A percentile compares a stretch with the other conserved stretches of the same genome.
Conservation (phyloP, 2,797 vertebrate species). For the Kryptolebias ocellatus region DNA sequence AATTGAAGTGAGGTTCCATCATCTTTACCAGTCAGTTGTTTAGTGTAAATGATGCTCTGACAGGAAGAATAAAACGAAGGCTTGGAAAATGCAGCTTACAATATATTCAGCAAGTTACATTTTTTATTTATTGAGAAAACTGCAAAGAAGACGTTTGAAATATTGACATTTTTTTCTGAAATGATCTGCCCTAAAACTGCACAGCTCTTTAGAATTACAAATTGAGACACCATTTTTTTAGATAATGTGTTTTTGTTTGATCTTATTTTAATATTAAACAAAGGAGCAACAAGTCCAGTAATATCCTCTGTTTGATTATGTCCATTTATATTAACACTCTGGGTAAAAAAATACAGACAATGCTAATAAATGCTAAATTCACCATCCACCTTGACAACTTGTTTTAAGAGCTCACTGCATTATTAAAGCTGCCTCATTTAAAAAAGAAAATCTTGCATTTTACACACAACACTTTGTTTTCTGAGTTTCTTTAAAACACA, state of each 20-base stretch:
- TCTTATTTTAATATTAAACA: neutral
- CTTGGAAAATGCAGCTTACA: constrained; percentile 14
- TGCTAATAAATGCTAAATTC: no score
- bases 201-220: neutral
- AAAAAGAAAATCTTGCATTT: neutral
- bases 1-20: constrained; percentile 36
- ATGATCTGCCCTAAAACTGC: neutral
- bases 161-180: neutral
- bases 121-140: neutral
- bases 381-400: neutral
- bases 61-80: constrained; percentile 12
- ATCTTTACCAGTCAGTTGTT: constrained; percentile 31
- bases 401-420: neutral
- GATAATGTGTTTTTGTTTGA: neutral
- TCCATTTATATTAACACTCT: neutral
- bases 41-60: constrained; percentile 24
- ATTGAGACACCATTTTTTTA: neutral
- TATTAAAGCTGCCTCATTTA: neutral
- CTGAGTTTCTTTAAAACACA: no score
- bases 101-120: constrained; percentile 16
- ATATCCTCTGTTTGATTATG: neutral
- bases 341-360: neutral
- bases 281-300: neutral
- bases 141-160: neutral
- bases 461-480: no score